Evolutionary conservation across 2,888 invertebrate species (phyloP), one percentile per base, ranked within the genome.

Genomic region (Geotrupes spiniger): DNA sequence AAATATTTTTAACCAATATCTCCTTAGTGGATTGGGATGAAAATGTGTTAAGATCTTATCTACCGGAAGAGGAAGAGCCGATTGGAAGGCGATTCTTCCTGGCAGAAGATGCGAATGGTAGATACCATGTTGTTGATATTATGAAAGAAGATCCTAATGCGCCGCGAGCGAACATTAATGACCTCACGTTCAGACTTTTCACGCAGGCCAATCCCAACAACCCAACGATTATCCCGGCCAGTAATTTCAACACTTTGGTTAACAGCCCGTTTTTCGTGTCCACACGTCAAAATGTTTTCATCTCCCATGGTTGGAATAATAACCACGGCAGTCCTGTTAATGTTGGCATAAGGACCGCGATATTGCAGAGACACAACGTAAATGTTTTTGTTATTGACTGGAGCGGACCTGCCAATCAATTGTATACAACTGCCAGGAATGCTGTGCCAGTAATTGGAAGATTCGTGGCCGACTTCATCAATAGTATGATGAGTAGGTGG

Each of bases 351-450:
- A 59, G 49, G 36, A 42, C 49, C 4, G 64, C 65, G n/a, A 36
- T 65, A 11, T 41, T 70, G 9, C 38, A 42, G 4, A 46, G 37
- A 3, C 31, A 56, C 11, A 65, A 71, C 46, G 55, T 62, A 4
- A 72, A 72, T 50, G 53, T 70, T 1, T 64, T 72, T 41, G 60
- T 66, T 3, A 64, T 70, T 3, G 66, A 66, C 49, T 71, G 70
- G 71, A 56, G 57, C 15, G 42, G 45, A 3, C 42, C 51, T 8
- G 64, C 69, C 2, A 55, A 54, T 14, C 31, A 28, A 10, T 33
- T 46, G 9, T 68, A 67, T 43, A 5, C 54, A 1, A 46, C 49
- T 4, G 59, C 64, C 5, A 49, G 46, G 31, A 21, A 15, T 5
- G 54, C 62, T 14, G 64, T 65, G 2, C 52, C 54, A 15, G 28